Evolutionary conservation across 2,888 invertebrate species (phyloP).

Genomic region (Globia sparganii): DNA sequence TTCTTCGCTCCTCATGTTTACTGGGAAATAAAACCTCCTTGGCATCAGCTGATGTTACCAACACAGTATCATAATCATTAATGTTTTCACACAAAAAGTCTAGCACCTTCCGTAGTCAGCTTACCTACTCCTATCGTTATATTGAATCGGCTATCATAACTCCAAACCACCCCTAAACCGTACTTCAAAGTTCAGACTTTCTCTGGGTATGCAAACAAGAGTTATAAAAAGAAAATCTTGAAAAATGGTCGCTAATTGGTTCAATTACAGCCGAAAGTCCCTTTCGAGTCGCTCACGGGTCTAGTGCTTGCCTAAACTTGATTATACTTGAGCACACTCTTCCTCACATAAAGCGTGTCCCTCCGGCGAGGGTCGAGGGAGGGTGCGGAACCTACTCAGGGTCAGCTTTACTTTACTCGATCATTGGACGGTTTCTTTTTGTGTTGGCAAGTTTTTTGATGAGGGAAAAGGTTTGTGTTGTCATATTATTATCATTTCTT

Average conservation of each 20-base stretch:
- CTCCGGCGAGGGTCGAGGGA: slow-evolving; percentile 36
- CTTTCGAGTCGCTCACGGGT: slow-evolving; percentile 39
- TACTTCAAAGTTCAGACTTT: background rate
- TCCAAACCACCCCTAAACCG: background rate
- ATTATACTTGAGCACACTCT: slow-evolving; percentile 63
- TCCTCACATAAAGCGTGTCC: slow-evolving; percentile 53
- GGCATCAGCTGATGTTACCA: too few relatives aligned
- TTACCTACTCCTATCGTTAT: background rate
- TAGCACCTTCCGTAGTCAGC: background rate
- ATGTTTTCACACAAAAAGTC: background rate
- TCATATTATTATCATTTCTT: background rate
- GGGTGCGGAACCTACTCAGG: slow-evolving; percentile 64
- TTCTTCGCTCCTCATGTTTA: background rate
- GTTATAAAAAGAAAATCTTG: slow-evolving; percentile 24
- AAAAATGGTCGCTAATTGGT: slow-evolving; percentile 55
- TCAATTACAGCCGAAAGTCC: slow-evolving; percentile 48
- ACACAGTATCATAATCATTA: background rate
- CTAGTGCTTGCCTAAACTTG: slow-evolving; percentile 55
- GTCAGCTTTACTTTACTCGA: slow-evolving; percentile 55
- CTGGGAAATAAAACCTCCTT: background rate
- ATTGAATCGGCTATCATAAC: background rate
- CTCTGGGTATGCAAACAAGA: slow-evolving; percentile 17
- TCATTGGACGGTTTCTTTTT: slow-evolving; percentile 44
- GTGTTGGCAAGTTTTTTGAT: slow-evolving; percentile 20
- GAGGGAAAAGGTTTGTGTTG: background rate